Base-by-base conservation (phyloP, 1,140 invertebrate species). In the Drosophila bocqueti region DNA sequence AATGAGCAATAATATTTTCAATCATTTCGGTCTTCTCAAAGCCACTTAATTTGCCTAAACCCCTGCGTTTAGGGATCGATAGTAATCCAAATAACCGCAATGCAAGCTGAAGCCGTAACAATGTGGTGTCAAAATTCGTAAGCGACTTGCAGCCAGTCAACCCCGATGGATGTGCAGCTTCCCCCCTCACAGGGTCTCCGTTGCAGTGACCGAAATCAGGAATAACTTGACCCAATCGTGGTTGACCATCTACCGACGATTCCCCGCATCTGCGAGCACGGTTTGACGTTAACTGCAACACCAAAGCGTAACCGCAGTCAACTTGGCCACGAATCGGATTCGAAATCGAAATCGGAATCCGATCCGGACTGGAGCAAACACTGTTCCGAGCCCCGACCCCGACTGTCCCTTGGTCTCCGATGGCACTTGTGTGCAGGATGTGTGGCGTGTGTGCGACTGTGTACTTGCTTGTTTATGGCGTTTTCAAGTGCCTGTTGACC, bases 161-260 rank as follows among this genome's bases (percentile, higher is more conserved):
- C n/a, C 38, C 36, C 46, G 49, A 43, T 43, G 67, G 36, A 71
- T 36, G 62, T 6, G 13, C 45, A 11, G 21, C 16, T 26, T 16
- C n/a, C 26, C 15, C 4, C 21, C 26, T 54, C 67, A 38, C 69
- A 73, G 21, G 31, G 42, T 38, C 21, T 46, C 26, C 16, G 21
- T 60, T 76, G 54, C 73, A 65, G 47, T 60, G 58, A 75, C 58
- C 69, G 50, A 65, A 89, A 89, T 76, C 84, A 57, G 63, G 80
- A 81, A 77, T 84, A 81, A 87, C 73, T 87, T 89, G 68, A 89
- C 84, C 81, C 81, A 79, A 69, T 75, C 84, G 77, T 58, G 73
- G 83, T 79, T 79, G 57, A 47, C 71, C 77, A 62, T 72, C 47
- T 36, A 71, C 76, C 66, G 52, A 71, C 60, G 55, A 79, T 81